Conservation (phyloP, 2,888 invertebrate genomes). For the Endomychus coccineus region DNA sequence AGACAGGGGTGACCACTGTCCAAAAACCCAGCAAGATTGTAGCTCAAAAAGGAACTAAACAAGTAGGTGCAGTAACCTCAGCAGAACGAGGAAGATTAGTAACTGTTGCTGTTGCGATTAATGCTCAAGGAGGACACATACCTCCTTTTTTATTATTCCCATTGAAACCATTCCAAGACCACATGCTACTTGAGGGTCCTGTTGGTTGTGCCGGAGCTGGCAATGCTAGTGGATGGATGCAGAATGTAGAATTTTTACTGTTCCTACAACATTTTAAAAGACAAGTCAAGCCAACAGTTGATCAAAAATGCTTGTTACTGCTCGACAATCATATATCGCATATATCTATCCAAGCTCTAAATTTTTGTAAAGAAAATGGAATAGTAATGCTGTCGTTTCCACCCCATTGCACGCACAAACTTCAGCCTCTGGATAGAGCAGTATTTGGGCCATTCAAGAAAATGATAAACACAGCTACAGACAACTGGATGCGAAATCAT, state of each 20-base stretch:
- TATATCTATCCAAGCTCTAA: constrained; percentile 15
- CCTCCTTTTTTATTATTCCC: constrained; percentile 36
- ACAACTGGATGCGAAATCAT: constrained; percentile 29
- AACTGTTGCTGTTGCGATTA: constrained; percentile 27
- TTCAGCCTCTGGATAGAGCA: constrained; percentile 31
- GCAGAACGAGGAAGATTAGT: constrained; percentile 33
- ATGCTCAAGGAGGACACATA: constrained; percentile 28
- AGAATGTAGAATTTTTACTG: constrained; percentile 2
- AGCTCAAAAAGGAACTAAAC: constrained; percentile 32
- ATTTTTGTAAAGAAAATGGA: constrained; percentile 21
- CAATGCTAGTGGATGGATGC: constrained; percentile 9
- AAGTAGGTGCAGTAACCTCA: constrained; percentile 36
- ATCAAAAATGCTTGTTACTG: constrained; percentile 2
- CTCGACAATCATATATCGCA: constrained; percentile 8
- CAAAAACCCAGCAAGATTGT: constrained; percentile 36
- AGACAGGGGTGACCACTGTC: constrained; percentile 37
- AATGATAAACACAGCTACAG: constrained; percentile 25
- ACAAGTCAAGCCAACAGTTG: no score
- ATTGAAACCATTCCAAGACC: constrained; percentile 17
- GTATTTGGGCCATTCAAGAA: no score
- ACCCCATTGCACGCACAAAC: constrained; percentile 30
- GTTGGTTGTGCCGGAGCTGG: constrained; percentile 4
- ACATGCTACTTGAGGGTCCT: constrained; percentile 15
- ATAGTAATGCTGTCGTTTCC: constrained; percentile 11
- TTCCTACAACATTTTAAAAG: constrained; percentile 8